Percentiles rank a stretch among this genome's conserved stretches.
phyloP scores from a whole-genome alignment of 2,113 vertebrate species.

The Orcinus orca region DNA sequence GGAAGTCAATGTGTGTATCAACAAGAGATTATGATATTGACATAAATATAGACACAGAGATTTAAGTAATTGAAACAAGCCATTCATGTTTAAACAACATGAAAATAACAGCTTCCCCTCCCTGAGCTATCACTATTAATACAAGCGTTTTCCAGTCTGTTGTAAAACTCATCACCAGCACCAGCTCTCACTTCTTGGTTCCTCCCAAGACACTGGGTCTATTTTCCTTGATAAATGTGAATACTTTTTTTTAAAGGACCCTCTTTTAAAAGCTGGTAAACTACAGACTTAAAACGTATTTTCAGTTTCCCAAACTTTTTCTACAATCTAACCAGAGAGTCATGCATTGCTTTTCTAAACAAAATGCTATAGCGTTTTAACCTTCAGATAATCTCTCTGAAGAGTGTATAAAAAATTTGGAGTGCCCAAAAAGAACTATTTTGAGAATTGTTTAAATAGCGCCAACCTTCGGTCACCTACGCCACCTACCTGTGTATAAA shows the following conservation, averaged over 20 bases:
- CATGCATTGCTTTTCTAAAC: neutral
- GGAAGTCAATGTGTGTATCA: neutral
- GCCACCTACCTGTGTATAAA: neutral
- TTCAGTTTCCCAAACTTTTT: neutral
- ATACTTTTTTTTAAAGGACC: neutral
- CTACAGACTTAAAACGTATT: neutral
- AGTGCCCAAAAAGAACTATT: neutral
- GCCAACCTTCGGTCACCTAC: neutral
- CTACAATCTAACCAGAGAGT: neutral
- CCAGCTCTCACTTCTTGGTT: neutral
- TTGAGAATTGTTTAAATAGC: neutral
- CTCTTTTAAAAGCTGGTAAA: neutral
- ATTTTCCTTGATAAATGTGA: neutral
- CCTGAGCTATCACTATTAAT: neutral
- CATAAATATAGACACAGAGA: neutral
- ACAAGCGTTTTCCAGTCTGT: neutral
- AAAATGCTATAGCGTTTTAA: neutral
- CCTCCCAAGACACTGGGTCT: neutral
- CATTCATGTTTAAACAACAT: neutral
- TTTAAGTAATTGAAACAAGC: neutral
- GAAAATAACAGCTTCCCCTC: neutral
- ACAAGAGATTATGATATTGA: neutral
- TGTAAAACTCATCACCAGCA: neutral
- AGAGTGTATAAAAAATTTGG: neutral
- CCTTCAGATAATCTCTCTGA: neutral